Base-by-base conservation (phyloP, 2,888 invertebrate genomes). In the Meiosimyza platycephala region DNA sequence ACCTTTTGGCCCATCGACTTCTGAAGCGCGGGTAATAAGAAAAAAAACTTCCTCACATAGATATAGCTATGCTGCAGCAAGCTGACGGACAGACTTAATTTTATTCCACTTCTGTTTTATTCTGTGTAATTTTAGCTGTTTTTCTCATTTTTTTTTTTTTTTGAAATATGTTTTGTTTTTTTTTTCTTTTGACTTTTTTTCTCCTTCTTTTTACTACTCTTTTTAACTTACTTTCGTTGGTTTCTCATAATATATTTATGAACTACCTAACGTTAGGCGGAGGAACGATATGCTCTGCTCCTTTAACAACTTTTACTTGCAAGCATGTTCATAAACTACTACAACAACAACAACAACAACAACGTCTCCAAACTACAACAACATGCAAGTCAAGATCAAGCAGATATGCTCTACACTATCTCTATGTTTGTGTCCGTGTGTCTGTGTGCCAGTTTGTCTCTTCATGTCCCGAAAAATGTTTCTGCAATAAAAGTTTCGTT, bases 71-170 rank as follows among this genome's bases (percentile, higher is more conserved):
- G 40, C 40, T 40, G 63, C 16, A 63, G 5, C 3, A 3, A 47
- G 22, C 18, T 15, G 7, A 16, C 15, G n/a, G 59, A 16, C 59
- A 48, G 57, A 72, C 76, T 72, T 74, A 74, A 74, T 76, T 76
- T 76, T 74, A 76, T 76, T 71, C 73, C 73, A 66, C 73, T 73
- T 72, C 59, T 71, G 66, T 68, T 74, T 74, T 72, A 54, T 72
- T 59, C 59, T 52, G 13, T 52, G 28, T 71, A 64, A 48, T 50
- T 67, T 57, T 15, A 16, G 47, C 22, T 59, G n/a, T 52, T 47
- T 47, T 59, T 33, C 28, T 59, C 16, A 59, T 59, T 59, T 59
- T 3, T 22, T 59, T 59, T 28, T 28, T 28, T 28, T 28, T 28
- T 28, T 2, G 28, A 28, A 47, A 22, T 57, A 65, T 50, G 54